Percentiles rank a stretch among this genome's conserved stretches.
Evolutionary conservation across 2,888 invertebrate genomes (phyloP).

Genomic region (Nemoura dubitans): DNA sequence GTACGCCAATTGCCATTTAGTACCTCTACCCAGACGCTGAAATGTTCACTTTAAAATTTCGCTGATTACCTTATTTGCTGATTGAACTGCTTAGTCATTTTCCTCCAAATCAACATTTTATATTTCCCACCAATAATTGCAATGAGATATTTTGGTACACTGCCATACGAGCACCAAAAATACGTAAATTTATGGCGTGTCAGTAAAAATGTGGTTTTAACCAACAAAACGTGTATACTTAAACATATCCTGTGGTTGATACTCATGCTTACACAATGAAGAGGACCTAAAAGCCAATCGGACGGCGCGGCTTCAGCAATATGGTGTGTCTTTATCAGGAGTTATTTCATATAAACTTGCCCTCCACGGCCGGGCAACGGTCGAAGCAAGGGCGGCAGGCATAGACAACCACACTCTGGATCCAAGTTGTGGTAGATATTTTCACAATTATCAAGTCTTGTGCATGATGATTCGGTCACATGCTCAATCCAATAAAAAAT

Average conservation of each 20-base stretch:
- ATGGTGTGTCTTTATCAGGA: conserved; percentile 52
- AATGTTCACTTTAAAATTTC: no score
- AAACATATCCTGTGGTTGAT: not conserved
- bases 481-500: not conserved
- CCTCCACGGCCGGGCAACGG: conserved; percentile 38
- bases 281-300: conserved; percentile 51
- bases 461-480: not conserved
- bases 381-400: not conserved
- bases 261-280: conserved; percentile 46
- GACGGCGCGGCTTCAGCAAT: conserved; percentile 50
- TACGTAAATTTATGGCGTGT: no score
- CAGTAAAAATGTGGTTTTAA: not conserved
- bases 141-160: no score
- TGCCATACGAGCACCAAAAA: no score
- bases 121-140: no score
- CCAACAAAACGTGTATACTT: not conserved
- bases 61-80: no score
- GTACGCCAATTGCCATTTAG: no score
- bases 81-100: no score
- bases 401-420: conserved; percentile 44
- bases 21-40: no score
- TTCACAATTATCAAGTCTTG: not conserved
- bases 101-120: no score
- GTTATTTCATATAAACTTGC: conserved; percentile 49
- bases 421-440: conserved; percentile 47